Percentiles rank a stretch among this genome's conserved stretches.
Conservation (phyloP, 2,888 invertebrate species). For the Pecten maximus region DNA sequence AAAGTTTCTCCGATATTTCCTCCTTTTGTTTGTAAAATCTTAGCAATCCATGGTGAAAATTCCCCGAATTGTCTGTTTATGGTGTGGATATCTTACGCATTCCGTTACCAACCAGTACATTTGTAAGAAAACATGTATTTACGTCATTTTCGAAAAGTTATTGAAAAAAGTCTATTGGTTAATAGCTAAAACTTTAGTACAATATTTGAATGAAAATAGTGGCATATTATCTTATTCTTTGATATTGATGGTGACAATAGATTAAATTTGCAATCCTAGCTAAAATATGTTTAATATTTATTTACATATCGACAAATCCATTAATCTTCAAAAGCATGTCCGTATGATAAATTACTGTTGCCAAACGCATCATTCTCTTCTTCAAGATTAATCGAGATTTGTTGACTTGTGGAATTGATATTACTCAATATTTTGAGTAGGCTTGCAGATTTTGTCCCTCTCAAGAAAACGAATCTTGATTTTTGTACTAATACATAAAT, state of each 20-base stretch:
- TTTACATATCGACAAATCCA: background rate
- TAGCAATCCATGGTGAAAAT: background rate
- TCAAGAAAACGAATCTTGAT: background rate
- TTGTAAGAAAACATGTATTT: background rate
- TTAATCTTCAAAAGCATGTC: slow-evolving; percentile 8
- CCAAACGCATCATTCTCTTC: background rate
- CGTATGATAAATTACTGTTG: background rate
- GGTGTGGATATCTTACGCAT: background rate
- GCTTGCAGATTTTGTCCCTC: background rate
- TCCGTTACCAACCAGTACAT: background rate
- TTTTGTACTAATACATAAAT: background rate
- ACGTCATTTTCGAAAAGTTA: background rate
- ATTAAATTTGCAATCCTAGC: background rate
- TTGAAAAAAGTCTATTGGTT: background rate
- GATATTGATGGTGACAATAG: background rate
- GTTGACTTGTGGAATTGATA: background rate
- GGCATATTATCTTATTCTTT: no score
- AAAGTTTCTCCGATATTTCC: background rate
- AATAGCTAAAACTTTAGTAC: no score
- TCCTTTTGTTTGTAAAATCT: background rate
- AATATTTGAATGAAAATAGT: no score
- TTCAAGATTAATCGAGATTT: background rate
- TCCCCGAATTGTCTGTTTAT: background rate
- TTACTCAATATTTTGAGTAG: background rate
- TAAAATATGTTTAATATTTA: background rate